A percentile compares a stretch with the other conserved stretches of the same genome.
phyloP scores from a whole-genome alignment of 2,113 vertebrate genomes.

The Callospermophilus lateralis region DNA sequence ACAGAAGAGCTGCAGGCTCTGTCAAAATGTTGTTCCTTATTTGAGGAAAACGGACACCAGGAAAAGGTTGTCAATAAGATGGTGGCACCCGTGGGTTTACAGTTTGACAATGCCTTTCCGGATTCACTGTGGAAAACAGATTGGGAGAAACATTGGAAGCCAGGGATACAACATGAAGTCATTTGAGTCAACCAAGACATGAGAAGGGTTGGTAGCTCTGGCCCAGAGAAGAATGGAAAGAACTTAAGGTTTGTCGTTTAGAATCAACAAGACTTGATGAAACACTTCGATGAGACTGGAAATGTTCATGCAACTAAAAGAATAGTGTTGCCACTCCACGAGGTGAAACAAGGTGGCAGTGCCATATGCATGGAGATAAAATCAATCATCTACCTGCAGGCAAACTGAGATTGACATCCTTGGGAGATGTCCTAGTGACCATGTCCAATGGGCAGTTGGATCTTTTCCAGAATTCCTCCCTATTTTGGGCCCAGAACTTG shows the following conservation, averaged over 20 bases:
- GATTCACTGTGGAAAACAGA: not conserved
- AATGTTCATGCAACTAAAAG: not conserved
- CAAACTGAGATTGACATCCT: not conserved
- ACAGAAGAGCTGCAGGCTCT: not conserved
- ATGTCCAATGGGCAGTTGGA: not conserved
- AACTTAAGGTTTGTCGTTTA: not conserved
- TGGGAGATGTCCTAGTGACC: not conserved
- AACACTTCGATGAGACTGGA: not conserved
- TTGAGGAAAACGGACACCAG: not conserved
- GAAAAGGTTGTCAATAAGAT: not conserved
- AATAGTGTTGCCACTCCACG: not conserved
- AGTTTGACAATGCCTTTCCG: not conserved
- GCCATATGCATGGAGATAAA: not conserved
- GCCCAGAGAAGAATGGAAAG: not conserved
- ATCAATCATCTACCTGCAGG: not conserved
- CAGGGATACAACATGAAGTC: not conserved
- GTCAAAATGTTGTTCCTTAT: not conserved
- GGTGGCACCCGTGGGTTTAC: not conserved
- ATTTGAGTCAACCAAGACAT: not conserved
- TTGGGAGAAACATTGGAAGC: not conserved
- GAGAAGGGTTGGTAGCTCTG: not conserved
- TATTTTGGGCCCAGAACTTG: not conserved
- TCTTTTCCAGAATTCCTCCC: conserved; percentile 16
- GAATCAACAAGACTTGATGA: not conserved
- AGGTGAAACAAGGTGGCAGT: not conserved